Evolutionary conservation across 2,797 vertebrate genomes (phyloP).

Genomic region (Gymnothorax reevesii): DNA sequence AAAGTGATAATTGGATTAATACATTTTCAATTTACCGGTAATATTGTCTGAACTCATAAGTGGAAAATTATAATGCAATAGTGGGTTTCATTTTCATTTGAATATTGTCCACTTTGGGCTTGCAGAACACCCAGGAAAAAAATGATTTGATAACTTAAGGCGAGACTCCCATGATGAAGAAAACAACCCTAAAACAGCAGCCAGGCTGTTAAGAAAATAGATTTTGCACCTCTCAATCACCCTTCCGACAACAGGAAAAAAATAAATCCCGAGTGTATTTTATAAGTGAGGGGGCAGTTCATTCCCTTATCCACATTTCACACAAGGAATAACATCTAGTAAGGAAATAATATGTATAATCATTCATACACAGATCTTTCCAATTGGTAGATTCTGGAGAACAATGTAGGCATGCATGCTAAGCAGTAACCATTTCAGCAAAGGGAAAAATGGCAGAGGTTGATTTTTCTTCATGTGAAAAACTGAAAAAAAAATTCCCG

Average conservation of each 20-base stretch:
- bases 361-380: constrained; percentile 6
- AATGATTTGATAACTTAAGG: not conserved
- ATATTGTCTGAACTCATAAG: too few species aligned
- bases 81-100: too few species aligned
- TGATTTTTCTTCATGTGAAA: not conserved
- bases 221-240: not conserved
- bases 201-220: not conserved
- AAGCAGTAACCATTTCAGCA: constrained; percentile 4
- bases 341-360: constrained; percentile 20
- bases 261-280: not conserved
- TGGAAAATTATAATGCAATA: too few species aligned
- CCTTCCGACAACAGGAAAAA: not conserved
- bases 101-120: too few species aligned
- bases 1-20: too few species aligned
- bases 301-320: constrained; percentile 38
- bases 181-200: not conserved
- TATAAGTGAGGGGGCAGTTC: constrained; percentile 58
- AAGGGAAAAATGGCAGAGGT: not conserved
- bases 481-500: not conserved
- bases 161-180: not conserved
- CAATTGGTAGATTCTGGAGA: constrained; percentile 39
- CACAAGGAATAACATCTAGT: constrained; percentile 15
- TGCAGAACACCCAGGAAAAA: too few species aligned
- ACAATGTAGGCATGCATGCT: constrained; percentile 27
- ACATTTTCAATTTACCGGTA: too few species aligned